Evolutionary conservation across 2,888 invertebrate species (phyloP), one percentile per base, ranked within the genome.

Genomic region (Frankliniella intonsa): DNA sequence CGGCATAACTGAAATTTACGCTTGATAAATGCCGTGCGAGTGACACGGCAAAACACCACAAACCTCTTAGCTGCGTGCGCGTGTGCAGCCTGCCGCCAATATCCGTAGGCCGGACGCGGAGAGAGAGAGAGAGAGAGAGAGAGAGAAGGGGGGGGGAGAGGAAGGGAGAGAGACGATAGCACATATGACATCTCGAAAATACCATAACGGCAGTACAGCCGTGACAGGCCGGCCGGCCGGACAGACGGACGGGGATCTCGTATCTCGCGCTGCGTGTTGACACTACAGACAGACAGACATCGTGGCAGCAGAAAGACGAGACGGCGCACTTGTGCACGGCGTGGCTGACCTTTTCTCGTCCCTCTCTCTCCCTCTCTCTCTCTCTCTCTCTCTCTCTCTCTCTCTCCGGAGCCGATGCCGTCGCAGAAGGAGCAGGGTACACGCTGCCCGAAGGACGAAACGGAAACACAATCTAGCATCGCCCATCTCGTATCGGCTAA

Each of bases 391-490:
- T 38, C 38, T 38, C 38, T 38, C 38, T 38, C 38, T 38, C 38
- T 38, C 38, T 38, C 38, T 38, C 38, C 38, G 38, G 38, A 38
- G 38, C 38, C 38, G 38, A 38, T 38, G 38, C 5, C 38, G 38
- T 38, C 38, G 38, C 38, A 38, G 38, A 12, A 9, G 69, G 25
- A 22, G 69, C 8, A 22, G 25, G 25, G 69, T 8, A 25, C 10
- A 19, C 19, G 12, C 55, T 55, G 55, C 55, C 55, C 55, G 55
- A 19, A 14, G 14, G 17, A 25, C 69, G 22, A 25, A 25, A 22
- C 25, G 69, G 69, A 76, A 76, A 76, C 69, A 76, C 69, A 76
- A 76, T 76, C 69, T 76, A 76, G 69, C 69, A 76, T 76, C 69
- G 69, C 22, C 69, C 22, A n/a, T n/a, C 22, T 12, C 69, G 69